Evolutionary conservation across 1,140 invertebrate genomes (phyloP).

Genomic region (Diuraphis noxia): DNA sequence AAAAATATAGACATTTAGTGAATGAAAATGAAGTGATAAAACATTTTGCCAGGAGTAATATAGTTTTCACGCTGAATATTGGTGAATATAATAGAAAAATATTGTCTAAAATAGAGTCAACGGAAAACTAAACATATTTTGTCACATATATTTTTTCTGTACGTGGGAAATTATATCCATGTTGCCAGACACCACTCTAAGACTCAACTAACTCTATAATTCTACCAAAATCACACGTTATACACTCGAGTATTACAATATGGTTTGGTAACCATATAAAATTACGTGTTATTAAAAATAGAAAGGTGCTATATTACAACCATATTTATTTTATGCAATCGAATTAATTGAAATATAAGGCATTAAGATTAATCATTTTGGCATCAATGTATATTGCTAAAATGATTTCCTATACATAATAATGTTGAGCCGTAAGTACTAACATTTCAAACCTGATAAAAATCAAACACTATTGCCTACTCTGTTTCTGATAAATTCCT

Average conservation of each 20-base stretch:
- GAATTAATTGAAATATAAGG: not conserved
- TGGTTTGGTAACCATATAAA: not conserved
- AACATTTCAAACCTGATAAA: too few species aligned
- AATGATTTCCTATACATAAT: not conserved
- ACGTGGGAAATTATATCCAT: too few species aligned
- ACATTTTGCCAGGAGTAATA: too few species aligned
- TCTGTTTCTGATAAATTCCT: too few species aligned
- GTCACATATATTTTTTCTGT: too few species aligned
- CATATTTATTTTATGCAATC: not conserved
- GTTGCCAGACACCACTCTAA: not conserved
- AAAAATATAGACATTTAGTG: too few species aligned
- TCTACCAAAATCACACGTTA: not conserved
- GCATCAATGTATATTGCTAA: not conserved
- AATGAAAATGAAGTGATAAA: too few species aligned
- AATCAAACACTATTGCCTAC: too few species aligned
- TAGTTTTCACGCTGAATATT: too few species aligned
- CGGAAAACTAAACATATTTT: too few species aligned
- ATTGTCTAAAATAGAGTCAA: too few species aligned
- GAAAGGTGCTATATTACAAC: not conserved
- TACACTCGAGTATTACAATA: not conserved
- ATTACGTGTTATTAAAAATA: not conserved
- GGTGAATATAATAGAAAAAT: too few species aligned
- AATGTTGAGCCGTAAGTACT: not conserved
- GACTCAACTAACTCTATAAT: not conserved
- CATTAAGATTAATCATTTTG: not conserved